phyloP scores from a whole-genome alignment of 2,888 invertebrate species.

The Morpho helenor region DNA sequence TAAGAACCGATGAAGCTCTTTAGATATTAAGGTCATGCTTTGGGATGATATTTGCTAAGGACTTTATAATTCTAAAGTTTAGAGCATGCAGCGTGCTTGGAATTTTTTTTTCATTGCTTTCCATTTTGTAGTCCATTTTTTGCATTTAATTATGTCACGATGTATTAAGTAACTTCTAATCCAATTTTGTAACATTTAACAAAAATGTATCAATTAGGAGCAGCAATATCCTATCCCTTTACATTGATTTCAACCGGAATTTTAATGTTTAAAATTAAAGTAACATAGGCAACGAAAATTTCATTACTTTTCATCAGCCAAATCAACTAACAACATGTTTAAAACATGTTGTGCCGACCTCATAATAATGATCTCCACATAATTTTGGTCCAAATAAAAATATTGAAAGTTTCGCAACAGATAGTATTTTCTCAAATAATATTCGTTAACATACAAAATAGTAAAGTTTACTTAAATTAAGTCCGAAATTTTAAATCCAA shows the following conservation, averaged over 20 bases:
- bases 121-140: slow-evolving; percentile 24
- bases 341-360: too few relatives aligned
- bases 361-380: neutral
- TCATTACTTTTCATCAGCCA: neutral
- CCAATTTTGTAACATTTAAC: too few relatives aligned
- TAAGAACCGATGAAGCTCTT: slow-evolving; percentile 4
- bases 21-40: slow-evolving; percentile 17
- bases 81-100: slow-evolving; percentile 60
- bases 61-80: slow-evolving; percentile 12
- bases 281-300: slow-evolving; percentile 1
- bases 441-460: slow-evolving; percentile 10
- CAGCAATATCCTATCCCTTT: too few relatives aligned
- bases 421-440: slow-evolving; percentile 14
- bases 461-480: neutral
- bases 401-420: slow-evolving; percentile 5
- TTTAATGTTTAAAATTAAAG: too few relatives aligned
- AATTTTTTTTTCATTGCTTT: slow-evolving; percentile 50
- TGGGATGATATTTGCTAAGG: neutral
- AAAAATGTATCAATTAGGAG: too few relatives aligned
- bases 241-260: too few relatives aligned
- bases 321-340: too few relatives aligned
- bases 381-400: slow-evolving; percentile 7
- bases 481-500: too few relatives aligned
- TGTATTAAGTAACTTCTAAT: too few relatives aligned
- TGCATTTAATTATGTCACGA: too few relatives aligned